These are phyloP conservation scores for Riptortus pedestris DNA, from an alignment of 1,140 invertebrate genomes.

Conservation along the genomic window DNA sequence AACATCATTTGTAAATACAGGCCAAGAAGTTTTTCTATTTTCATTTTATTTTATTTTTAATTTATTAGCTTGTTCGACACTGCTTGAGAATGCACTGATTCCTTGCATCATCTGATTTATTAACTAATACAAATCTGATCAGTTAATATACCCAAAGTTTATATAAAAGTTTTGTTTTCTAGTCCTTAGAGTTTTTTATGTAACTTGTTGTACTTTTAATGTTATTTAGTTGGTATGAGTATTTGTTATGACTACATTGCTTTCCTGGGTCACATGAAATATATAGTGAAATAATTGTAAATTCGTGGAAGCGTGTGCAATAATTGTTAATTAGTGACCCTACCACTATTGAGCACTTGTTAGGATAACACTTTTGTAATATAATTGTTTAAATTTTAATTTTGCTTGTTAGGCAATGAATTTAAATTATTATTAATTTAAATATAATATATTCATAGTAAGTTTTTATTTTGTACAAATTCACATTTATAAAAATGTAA, in stretches of 20 bases:
- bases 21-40: too few relatives aligned
- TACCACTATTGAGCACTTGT: constrained; percentile 8
- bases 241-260: constrained; percentile 10
- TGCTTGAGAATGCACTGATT: constrained; percentile 14
- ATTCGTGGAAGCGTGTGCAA: neutral
- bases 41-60: neutral
- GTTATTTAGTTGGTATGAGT: constrained; percentile 8
- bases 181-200: neutral
- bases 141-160: neutral
- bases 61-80: constrained; percentile 16
- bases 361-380: constrained; percentile 13
- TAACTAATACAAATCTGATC: constrained; percentile 1
- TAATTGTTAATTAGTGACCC: neutral
- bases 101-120: constrained; percentile 9
- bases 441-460: constrained; percentile 5
- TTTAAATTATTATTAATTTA: constrained; percentile 14
- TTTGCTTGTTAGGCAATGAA: constrained; percentile 14
- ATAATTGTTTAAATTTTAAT: constrained; percentile 6
- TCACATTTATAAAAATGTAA: neutral
- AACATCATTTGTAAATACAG: constrained; percentile 3
- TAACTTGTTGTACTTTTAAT: constrained; percentile 14
- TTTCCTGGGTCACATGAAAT: constrained; percentile 5
- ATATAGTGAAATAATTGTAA: neutral
- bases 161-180: constrained; percentile 14
- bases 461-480: constrained; percentile 16